A percentile compares a stretch with the other conserved stretches of the same genome.
Evolutionary conservation across 92 coral and sea anemone genomes (phyloP).

Genomic region (Bergia puertoricense): DNA sequence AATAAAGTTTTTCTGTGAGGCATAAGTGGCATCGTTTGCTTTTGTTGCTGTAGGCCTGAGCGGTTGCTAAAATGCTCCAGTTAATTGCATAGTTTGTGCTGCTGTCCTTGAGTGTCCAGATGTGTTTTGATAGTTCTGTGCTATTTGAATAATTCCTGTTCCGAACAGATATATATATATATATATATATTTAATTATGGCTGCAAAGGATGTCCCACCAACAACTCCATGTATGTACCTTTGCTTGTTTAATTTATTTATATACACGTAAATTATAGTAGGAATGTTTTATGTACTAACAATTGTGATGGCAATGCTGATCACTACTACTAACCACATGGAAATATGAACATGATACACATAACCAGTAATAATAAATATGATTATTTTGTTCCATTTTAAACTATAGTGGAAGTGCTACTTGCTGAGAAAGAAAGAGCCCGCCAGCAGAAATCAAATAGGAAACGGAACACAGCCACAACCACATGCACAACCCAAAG

Average conservation of each 20-base stretch:
- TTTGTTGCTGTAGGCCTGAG: no score
- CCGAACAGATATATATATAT: no score
- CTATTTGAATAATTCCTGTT: no score
- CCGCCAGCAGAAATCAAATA: constrained; percentile 34
- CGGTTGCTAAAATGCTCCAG: no score
- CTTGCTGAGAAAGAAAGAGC: constrained; percentile 30
- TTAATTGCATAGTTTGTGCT: no score
- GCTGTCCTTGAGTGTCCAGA: no score
- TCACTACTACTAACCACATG: neutral
- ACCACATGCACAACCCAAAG: neutral
- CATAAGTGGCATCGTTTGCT: no score
- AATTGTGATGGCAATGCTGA: neutral
- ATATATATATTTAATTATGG: no score
- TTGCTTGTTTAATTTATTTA: constrained; percentile 3
- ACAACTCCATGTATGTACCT: constrained; percentile 26
- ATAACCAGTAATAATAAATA: no score
- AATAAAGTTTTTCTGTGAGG: no score
- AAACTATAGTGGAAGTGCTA: constrained; percentile 32
- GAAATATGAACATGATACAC: no score
- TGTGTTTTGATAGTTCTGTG: no score
- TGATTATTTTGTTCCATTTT: constrained; percentile 18
- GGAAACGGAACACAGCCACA: constrained; percentile 21
- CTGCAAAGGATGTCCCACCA: constrained; percentile 33
- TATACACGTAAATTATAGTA: neutral
- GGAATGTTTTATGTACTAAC: constrained; percentile 5